phyloP scores from a whole-genome alignment of 2,113 vertebrate species.

The Patagioenas fasciata region DNA sequence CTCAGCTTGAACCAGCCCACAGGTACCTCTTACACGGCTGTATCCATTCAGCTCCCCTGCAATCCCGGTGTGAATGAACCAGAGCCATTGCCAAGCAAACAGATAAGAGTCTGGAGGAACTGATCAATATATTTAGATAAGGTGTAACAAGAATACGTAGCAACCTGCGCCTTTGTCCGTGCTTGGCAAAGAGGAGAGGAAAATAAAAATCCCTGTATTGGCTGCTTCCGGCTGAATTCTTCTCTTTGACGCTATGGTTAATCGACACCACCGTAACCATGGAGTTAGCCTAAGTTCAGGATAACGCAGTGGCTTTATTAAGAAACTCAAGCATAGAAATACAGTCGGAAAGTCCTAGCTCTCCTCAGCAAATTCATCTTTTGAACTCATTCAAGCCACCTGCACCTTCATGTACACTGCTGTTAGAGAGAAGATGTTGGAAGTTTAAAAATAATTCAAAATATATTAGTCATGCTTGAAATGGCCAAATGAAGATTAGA shows the following conservation, averaged over 20 bases:
- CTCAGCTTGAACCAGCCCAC: background rate
- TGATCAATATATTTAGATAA: slow-evolving; percentile 64
- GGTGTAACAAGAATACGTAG: slow-evolving; percentile 41
- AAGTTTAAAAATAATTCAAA: slow-evolving; percentile 47
- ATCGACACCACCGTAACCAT: slow-evolving; percentile 1
- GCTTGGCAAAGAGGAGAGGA: background rate
- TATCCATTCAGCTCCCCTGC: slow-evolving; percentile 27
- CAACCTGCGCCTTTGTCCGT: slow-evolving; percentile 15
- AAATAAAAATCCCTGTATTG: slow-evolving; percentile 15
- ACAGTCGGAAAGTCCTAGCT: slow-evolving; percentile 24
- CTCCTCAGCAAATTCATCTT: slow-evolving; percentile 7
- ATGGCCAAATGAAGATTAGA: slow-evolving; percentile 7
- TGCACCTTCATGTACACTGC: background rate
- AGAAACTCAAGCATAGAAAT: slow-evolving; percentile 24
- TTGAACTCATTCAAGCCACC: slow-evolving; percentile 31
- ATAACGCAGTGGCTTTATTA: slow-evolving; percentile 9
- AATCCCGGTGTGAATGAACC: slow-evolving; percentile 27
- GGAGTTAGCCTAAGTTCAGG: slow-evolving; percentile 26
- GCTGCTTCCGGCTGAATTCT: background rate
- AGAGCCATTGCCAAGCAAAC: slow-evolving; percentile 26
- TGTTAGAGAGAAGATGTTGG: background rate
- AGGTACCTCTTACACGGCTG: background rate
- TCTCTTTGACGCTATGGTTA: slow-evolving; percentile 15
- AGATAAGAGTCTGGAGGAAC: slow-evolving; percentile 47
- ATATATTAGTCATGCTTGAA: slow-evolving; percentile 21